Evolutionary conservation across 2,797 vertebrate genomes (phyloP).

Genomic region (Capromys pilorides): DNA sequence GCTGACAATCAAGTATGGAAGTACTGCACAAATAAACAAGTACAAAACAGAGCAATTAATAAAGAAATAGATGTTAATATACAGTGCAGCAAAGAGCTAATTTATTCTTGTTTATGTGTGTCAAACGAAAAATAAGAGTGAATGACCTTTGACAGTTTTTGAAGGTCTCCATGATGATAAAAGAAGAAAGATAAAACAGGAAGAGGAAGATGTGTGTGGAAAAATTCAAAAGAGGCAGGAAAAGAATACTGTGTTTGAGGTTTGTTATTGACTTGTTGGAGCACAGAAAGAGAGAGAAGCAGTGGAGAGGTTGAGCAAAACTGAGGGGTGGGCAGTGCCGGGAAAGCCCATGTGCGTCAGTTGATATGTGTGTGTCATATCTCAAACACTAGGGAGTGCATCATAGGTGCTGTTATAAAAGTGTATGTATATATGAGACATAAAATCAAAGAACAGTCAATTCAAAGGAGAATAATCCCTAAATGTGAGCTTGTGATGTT

Average conservation of each 20-base stretch:
- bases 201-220: neutral
- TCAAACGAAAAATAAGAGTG: neutral
- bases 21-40: neutral
- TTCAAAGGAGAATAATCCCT: neutral
- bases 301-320: neutral
- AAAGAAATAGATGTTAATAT: neutral
- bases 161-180: neutral
- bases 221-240: neutral
- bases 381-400: neutral
- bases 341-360: neutral
- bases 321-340: neutral
- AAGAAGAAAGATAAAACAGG: neutral
- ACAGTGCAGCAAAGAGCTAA: neutral
- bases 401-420: neutral
- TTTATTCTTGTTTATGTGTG: slow-evolving; percentile 15
- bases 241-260: neutral
- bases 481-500: neutral
- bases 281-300: neutral
- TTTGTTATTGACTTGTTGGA: neutral
- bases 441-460: neutral
- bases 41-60: neutral
- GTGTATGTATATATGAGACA: neutral
- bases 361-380: neutral
- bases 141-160: neutral
- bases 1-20: neutral